Conservation (phyloP, 2,113 vertebrate species). For the Zapus hudsonius region DNA sequence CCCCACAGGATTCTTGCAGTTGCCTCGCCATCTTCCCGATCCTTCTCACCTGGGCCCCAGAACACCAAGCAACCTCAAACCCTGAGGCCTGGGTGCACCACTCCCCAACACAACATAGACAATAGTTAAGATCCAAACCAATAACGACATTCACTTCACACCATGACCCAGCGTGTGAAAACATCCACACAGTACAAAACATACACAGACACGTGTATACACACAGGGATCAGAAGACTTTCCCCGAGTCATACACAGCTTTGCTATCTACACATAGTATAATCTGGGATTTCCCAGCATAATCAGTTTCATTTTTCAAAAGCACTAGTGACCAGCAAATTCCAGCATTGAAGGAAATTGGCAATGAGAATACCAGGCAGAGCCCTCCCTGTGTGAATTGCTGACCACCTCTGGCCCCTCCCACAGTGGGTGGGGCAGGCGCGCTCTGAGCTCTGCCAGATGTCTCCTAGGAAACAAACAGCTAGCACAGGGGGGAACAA, state of each 20-base stretch:
- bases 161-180: neutral
- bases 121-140: too few relatives aligned
- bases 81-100: neutral
- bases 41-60: neutral
- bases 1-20: too few relatives aligned
- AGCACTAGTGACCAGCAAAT: neutral
- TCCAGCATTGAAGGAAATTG: neutral
- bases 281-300: neutral
- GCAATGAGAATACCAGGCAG: neutral
- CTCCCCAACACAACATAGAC: too few relatives aligned
- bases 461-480: neutral
- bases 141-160: neutral
- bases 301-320: neutral
- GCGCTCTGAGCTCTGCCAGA: accelerated
- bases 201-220: too few relatives aligned
- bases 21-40: neutral
- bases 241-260: neutral
- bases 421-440: too few relatives aligned
- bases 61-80: neutral
- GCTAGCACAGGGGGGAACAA: too few relatives aligned
- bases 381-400: neutral
- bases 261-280: neutral
- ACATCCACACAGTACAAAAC: too few relatives aligned
- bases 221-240: neutral
- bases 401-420: neutral